Evolutionary conservation across 2,797 vertebrate species (phyloP).

Genomic region (Orestias chungarensis): DNA sequence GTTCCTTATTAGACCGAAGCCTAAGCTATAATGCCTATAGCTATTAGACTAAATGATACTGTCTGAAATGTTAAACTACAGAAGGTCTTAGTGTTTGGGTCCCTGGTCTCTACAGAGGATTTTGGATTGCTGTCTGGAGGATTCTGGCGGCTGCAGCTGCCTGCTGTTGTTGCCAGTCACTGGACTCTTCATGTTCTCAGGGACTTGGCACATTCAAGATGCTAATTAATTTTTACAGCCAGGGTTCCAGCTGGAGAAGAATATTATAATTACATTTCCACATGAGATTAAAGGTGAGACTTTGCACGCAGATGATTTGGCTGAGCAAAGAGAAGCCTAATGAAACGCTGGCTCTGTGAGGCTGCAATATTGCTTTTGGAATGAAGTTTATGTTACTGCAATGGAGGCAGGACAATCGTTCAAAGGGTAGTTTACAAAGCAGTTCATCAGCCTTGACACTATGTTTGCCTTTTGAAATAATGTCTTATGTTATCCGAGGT

Average conservation of each 20-base stretch:
- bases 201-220: conserved; percentile 42
- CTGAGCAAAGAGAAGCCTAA: conserved; percentile 10
- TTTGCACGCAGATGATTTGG: conserved; percentile 52
- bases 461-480: not conserved
- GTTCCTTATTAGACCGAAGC: too few species aligned
- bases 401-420: conserved; percentile 4
- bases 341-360: conserved; percentile 14
- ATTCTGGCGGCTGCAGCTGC: conserved; percentile 21
- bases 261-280: conserved; percentile 57
- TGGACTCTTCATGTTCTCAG: conserved; percentile 31
- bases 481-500: conserved; percentile 10
- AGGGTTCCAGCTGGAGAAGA: conserved; percentile 63
- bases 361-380: conserved; percentile 6
- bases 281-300: conserved; percentile 52
- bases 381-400: conserved; percentile 6
- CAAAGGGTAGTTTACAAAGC: not conserved
- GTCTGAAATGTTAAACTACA: not conserved
- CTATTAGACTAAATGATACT: too few species aligned
- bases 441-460: conserved; percentile 13
- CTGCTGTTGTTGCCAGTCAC: conserved; percentile 54
- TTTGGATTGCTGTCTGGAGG: conserved; percentile 18
- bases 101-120: not conserved
- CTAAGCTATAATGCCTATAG: too few species aligned
- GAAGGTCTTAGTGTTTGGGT: not conserved
- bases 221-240: conserved; percentile 62